Conservation (phyloP, 1,140 invertebrate genomes). For the Harpegnathos saltator region DNA sequence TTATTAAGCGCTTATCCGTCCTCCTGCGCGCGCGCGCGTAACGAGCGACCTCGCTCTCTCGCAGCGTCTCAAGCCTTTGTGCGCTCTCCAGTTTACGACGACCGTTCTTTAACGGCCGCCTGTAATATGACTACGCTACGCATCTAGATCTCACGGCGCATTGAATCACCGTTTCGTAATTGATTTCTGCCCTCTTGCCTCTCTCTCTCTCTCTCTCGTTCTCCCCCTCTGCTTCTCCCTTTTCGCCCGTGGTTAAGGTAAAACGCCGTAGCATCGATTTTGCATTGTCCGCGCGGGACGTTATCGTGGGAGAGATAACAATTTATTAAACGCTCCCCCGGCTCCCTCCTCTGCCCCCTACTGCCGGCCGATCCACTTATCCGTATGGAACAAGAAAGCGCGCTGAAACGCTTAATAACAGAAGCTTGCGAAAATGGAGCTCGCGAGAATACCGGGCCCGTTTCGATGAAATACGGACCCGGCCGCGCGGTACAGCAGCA, state of each 20-base stretch:
- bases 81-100: constrained; percentile 45
- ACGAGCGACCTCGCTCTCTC: too few species aligned
- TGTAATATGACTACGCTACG: constrained; percentile 49
- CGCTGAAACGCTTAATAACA: neutral
- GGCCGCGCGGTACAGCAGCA: neutral
- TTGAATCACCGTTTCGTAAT: constrained; percentile 28
- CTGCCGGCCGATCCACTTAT: too few species aligned
- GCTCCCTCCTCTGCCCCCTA: too few species aligned
- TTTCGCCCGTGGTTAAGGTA: constrained; percentile 14
- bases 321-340: too few species aligned
- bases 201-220: neutral
- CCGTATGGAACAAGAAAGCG: neutral
- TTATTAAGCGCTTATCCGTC: constrained; percentile 54
- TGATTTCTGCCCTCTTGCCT: constrained; percentile 10
- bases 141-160: constrained; percentile 38
- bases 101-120: constrained; percentile 42
- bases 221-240: neutral
- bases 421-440: neutral
- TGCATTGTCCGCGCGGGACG: too few species aligned
- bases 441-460: neutral
- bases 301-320: too few species aligned
- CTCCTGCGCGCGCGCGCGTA: neutral
- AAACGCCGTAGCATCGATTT: constrained; percentile 40
- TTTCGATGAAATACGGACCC: constrained; percentile 15
- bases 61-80: constrained; percentile 51